Conservation (phyloP, 2,888 invertebrate species). For the Apamea sordens region DNA sequence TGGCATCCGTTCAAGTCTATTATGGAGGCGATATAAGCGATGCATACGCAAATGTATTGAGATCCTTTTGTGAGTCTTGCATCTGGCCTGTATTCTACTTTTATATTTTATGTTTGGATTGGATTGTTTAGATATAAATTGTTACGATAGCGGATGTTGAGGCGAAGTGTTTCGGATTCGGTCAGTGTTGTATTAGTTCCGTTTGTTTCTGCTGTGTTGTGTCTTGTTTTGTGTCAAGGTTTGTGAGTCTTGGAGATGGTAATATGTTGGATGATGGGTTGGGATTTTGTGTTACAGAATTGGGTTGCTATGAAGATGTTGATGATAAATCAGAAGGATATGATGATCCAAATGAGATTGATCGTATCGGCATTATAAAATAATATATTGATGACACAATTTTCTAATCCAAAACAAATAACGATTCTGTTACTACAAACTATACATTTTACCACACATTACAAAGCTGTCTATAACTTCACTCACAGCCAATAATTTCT, state of each 20-base stretch:
- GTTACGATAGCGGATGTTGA: slow-evolving; percentile 59
- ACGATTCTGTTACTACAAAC: not conserved
- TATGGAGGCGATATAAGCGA: slow-evolving; percentile 79
- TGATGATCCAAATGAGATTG: not conserved
- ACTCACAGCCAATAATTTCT: not conserved
- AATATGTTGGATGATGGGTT: not conserved
- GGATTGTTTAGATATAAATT: slow-evolving; percentile 65
- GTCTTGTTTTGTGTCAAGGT: slow-evolving; percentile 43
- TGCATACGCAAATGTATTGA: slow-evolving; percentile 84
- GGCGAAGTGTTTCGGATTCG: slow-evolving; percentile 49
- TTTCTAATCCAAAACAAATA: not conserved
- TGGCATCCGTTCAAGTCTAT: slow-evolving; percentile 89
- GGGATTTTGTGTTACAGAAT: slow-evolving; percentile 10
- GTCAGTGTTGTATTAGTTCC: slow-evolving; percentile 54
- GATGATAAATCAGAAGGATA: not conserved
- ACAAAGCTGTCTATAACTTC: not conserved
- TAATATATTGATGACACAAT: not conserved
- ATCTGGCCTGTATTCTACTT: slow-evolving; percentile 73
- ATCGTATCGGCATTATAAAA: no score
- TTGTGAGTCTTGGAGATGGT: slow-evolving; percentile 21
- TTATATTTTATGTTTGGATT: slow-evolving; percentile 67
- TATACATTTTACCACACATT: not conserved
- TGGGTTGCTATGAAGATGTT: not conserved
- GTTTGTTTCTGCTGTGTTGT: slow-evolving; percentile 9
- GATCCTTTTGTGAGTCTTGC: slow-evolving; percentile 81